phyloP scores from a whole-genome alignment of 2,797 vertebrate genomes.

The Myiotriccus ornatus region DNA sequence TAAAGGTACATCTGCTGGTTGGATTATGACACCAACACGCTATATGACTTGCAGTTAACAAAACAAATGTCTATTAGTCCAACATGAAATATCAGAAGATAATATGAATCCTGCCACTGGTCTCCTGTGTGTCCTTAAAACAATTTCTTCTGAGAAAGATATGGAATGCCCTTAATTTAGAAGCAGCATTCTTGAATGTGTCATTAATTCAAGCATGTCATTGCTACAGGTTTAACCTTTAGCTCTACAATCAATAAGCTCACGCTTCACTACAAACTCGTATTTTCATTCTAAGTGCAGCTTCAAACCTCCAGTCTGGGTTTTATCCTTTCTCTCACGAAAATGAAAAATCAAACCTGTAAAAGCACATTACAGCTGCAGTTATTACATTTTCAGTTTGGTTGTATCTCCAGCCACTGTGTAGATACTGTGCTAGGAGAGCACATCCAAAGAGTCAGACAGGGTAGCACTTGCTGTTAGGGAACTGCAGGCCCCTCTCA shows the following conservation, averaged over 20 bases:
- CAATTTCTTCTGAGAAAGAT: not conserved
- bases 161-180: not conserved
- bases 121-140: not conserved
- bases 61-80: not conserved
- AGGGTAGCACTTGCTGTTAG: not conserved
- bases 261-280: not conserved
- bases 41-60: not conserved
- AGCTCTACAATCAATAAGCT: not conserved
- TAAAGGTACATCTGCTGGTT: not conserved
- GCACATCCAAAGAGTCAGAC: not conserved
- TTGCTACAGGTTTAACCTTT: slow-evolving; percentile 22
- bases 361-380: not conserved
- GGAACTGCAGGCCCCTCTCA: not conserved
- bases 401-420: not conserved
- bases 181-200: not conserved
- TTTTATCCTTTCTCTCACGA: not conserved
- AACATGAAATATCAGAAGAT: not conserved
- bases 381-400: not conserved
- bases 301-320: not conserved
- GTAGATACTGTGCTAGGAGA: not conserved
- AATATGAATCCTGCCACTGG: not conserved
- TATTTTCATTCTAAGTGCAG: not conserved
- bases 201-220: slow-evolving; percentile 11
- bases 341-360: not conserved
- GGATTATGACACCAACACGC: not conserved